Evolutionary conservation across 2,888 invertebrate species (phyloP).

Genomic region (Tanytarsus gracilentus): DNA sequence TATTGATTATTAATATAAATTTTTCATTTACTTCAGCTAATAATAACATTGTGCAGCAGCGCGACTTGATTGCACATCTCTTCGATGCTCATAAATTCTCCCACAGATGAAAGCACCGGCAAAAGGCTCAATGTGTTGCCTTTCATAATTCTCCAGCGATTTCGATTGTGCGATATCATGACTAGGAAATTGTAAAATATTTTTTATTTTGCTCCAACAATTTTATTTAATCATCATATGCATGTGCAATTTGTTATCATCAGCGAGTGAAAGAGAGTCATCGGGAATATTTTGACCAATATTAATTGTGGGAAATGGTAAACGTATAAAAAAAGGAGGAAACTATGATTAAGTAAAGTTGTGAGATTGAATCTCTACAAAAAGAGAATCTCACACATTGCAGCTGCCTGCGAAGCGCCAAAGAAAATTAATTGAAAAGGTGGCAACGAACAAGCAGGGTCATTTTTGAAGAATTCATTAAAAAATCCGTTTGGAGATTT

Average conservation of each 20-base stretch:
- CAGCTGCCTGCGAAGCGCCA: background rate
- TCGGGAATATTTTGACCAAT: background rate
- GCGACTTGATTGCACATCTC: too few relatives aligned
- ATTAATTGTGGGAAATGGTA: background rate
- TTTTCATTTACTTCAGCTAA: conserved; percentile 9
- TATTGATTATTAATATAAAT: conserved; percentile 11
- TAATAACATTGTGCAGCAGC: background rate
- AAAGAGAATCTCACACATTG: background rate
- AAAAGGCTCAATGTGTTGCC: too few relatives aligned
- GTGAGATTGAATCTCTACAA: background rate
- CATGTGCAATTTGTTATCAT: background rate
- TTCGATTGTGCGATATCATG: too few relatives aligned
- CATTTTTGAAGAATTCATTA: conserved; percentile 7
- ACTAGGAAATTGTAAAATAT: too few relatives aligned
- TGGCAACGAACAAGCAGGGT: conserved; percentile 9
- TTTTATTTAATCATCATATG: background rate
- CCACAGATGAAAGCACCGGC: too few relatives aligned
- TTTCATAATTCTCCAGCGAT: too few relatives aligned
- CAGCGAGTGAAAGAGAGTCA: too few relatives aligned
- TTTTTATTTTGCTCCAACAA: too few relatives aligned
- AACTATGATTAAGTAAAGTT: background rate
- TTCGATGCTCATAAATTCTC: too few relatives aligned
- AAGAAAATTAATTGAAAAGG: conserved; percentile 15
- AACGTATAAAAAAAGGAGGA: background rate
- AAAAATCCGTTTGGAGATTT: too few relatives aligned